phyloP scores from a whole-genome alignment of 1,140 invertebrate species.

The Thrips palmi region DNA sequence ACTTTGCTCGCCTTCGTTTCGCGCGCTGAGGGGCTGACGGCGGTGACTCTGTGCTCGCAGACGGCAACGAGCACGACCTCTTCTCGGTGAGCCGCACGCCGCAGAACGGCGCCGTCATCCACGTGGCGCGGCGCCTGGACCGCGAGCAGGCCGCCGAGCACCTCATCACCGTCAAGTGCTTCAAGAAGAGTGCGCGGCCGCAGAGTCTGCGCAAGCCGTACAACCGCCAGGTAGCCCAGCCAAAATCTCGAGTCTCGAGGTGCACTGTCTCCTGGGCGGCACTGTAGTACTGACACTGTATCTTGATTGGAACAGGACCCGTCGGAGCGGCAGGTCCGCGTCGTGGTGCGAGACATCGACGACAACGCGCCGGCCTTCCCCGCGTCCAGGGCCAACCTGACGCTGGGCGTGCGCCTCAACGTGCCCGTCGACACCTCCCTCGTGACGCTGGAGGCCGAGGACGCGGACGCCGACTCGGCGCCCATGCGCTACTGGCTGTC shows the following conservation, averaged over 20 bases:
- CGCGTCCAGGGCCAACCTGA: no score
- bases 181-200: conserved; percentile 31
- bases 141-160: conserved; percentile 38
- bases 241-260: no score
- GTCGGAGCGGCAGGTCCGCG: conserved; percentile 43
- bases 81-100: conserved; percentile 39
- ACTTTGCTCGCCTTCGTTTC: no score
- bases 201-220: conserved; percentile 32
- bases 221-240: conserved; percentile 29
- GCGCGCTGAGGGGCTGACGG: no score
- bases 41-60: conserved; percentile 20
- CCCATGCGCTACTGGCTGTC: conserved; percentile 44
- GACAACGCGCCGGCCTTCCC: conserved; percentile 51
- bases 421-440: conserved; percentile 53
- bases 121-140: conserved; percentile 40
- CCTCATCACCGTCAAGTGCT: conserved; percentile 49
- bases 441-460: conserved; percentile 41
- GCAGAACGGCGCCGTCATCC: conserved; percentile 43
- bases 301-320: conserved; percentile 38
- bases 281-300: no score
- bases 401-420: conserved; percentile 51
- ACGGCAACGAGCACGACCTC: conserved; percentile 49
- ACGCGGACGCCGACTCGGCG: conserved; percentile 42
- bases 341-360: conserved; percentile 49
- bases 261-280: no score